Evolutionary conservation across 2,888 invertebrate species (phyloP).

Genomic region (Orthonevra nobilis): DNA sequence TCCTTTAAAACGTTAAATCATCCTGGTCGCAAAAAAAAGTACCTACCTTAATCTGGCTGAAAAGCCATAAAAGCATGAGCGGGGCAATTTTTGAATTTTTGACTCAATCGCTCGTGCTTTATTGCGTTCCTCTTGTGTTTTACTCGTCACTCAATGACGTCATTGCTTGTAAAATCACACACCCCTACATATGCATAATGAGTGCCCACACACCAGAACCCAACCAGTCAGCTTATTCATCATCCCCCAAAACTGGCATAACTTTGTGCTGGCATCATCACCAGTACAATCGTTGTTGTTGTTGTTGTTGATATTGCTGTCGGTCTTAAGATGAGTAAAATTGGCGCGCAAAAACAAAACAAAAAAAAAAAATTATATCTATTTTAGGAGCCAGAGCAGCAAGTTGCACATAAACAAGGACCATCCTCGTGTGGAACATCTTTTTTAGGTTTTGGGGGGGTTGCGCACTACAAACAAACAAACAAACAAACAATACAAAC

Average conservation of each 20-base stretch:
- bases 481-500: conserved; percentile 42
- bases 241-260: conserved; percentile 57
- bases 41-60: too few relatives aligned
- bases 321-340: conserved; percentile 12
- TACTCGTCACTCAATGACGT: conserved; percentile 51
- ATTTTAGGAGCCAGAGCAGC: conserved; percentile 36
- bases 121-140: conserved; percentile 6
- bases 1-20: too few relatives aligned
- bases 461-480: conserved; percentile 20
- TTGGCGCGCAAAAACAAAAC: conserved; percentile 1
- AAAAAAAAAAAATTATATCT: conserved; percentile 11
- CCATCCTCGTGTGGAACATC: conserved; percentile 30
- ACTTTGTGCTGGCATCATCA: conserved; percentile 52
- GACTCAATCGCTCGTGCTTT: conserved; percentile 12
- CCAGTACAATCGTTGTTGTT: conserved; percentile 1
- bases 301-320: conserved; percentile 7
- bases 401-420: conserved; percentile 44
- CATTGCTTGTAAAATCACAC: conserved; percentile 53
- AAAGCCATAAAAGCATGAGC: not conserved
- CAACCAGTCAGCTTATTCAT: conserved; percentile 2
- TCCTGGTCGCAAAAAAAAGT: too few relatives aligned
- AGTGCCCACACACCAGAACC: not conserved
- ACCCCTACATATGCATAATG: conserved; percentile 24
- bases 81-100: not conserved
- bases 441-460: not conserved